phyloP scores from a whole-genome alignment of 2,113 vertebrate genomes.

The Danionella cerebrum region DNA sequence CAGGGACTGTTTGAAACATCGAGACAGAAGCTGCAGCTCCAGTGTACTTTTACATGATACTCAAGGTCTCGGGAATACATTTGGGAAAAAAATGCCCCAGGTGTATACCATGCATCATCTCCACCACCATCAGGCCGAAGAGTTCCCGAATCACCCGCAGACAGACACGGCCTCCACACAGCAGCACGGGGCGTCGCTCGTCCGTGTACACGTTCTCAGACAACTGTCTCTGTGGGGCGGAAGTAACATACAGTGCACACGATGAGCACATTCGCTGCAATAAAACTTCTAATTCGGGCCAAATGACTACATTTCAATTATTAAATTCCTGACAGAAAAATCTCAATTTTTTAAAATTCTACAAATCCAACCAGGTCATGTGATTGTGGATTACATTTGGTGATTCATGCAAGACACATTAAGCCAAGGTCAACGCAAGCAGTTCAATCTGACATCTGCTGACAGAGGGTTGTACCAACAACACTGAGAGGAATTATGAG shows the following conservation, averaged over 20 bases:
- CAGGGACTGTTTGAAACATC: background rate
- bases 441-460: slow-evolving; percentile 24
- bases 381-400: background rate
- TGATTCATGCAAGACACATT: background rate
- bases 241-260: background rate
- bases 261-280: background rate
- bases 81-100: no score
- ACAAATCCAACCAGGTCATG: background rate
- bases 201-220: slow-evolving; percentile 69
- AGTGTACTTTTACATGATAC: background rate
- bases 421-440: slow-evolving; percentile 3
- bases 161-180: slow-evolving; percentile 80
- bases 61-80: no score
- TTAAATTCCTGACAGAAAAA: no score
- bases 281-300: no score
- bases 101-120: slow-evolving; percentile 89
- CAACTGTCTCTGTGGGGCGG: slow-evolving; percentile 65
- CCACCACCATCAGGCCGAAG: slow-evolving; percentile 75
- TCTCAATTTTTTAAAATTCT: no score
- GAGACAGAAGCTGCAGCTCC: background rate
- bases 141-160: slow-evolving; percentile 74
- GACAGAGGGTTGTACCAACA: slow-evolving; percentile 9
- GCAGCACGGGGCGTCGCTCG: slow-evolving; percentile 74
- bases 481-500: background rate
- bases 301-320: no score